Conservation (phyloP, 2,888 invertebrate species). For the Steinernema carpocapsae region DNA sequence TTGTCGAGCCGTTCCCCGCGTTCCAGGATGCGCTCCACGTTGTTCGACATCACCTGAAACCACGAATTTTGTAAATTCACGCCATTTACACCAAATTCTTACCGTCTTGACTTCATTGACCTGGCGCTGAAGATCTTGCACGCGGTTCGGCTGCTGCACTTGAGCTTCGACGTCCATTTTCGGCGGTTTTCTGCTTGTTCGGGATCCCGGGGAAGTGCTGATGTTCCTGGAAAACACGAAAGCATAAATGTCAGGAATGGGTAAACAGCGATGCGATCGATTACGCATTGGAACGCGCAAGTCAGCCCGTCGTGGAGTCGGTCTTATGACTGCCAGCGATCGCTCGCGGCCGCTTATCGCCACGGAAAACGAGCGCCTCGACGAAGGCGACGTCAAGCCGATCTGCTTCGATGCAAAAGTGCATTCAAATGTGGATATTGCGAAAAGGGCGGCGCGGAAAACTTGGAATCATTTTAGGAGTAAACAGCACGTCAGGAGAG, state of each 20-base stretch:
- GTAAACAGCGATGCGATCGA: not conserved
- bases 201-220: too few species aligned
- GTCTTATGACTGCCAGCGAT: conserved; percentile 14
- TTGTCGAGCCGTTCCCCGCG: conserved; percentile 66
- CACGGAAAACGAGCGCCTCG: not conserved
- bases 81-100: conserved; percentile 23
- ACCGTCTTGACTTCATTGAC: conserved; percentile 54
- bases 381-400: too few species aligned
- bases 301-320: not conserved
- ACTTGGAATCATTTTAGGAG: too few species aligned
- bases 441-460: too few species aligned
- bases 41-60: conserved; percentile 64
- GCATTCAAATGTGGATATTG: too few species aligned
- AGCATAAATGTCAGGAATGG: not conserved
- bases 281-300: not conserved
- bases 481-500: too few species aligned
- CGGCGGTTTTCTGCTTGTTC: conserved; percentile 4
- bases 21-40: conserved; percentile 64
- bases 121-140: conserved; percentile 45
- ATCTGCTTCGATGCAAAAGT: too few species aligned
- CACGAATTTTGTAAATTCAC: not conserved
- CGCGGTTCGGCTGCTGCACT: conserved; percentile 39
- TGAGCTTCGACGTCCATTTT: conserved; percentile 36
- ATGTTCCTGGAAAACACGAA: conserved; percentile 34
- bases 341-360: not conserved